Evolutionary conservation across 2,888 invertebrate species (phyloP), one percentile per base, ranked within the genome.

Genomic region (Drosophila cyrtoloma): DNA sequence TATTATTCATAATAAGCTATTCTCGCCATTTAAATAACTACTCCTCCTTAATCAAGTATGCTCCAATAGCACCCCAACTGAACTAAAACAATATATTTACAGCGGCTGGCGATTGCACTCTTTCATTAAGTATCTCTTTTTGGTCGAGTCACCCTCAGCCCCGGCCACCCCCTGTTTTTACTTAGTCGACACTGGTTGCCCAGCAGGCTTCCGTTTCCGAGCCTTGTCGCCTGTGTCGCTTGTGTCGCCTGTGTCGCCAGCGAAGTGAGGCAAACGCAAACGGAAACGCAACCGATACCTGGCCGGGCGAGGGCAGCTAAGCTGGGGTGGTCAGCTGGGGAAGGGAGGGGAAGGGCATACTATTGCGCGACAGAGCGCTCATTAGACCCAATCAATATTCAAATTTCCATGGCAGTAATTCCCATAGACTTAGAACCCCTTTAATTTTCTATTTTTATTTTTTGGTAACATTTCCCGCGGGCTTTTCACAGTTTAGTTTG

Each of bases 401-500:
- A 86, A 86, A 86, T 89, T 75, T 71, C 37, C 55, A 60, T 28
- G 59, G 16, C 63, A 14, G 30, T 58, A 75, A 52, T 63, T 52
- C 71, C 53, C 50, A 74, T 39, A 28, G 60, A 59, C 59, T 37
- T 39, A n/a, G 28, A 2, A 12, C 52, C 30, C 42, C 32, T 30
- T 30, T 0, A 26, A 26, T 22, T 28, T 22, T 12, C 30, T 55
- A 26, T 47, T 26, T 26, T 12, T 37, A 33, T 42, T 42, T 68
- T 26, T 14, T 28, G 30, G 53, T 26, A 16, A 51, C 50, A 47
- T 52, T 59, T 47, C 64, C 79, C 66, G 47, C 32, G 64, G 86
- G 82, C 89, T 71, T 86, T 86, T 86, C 89, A 86, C 86, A 86
- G 86, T 89, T 86, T 86, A 86, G 89, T 89, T 86, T 67, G 76